phyloP scores from a whole-genome alignment of 2,888 invertebrate species.

The Lithophane socia region DNA sequence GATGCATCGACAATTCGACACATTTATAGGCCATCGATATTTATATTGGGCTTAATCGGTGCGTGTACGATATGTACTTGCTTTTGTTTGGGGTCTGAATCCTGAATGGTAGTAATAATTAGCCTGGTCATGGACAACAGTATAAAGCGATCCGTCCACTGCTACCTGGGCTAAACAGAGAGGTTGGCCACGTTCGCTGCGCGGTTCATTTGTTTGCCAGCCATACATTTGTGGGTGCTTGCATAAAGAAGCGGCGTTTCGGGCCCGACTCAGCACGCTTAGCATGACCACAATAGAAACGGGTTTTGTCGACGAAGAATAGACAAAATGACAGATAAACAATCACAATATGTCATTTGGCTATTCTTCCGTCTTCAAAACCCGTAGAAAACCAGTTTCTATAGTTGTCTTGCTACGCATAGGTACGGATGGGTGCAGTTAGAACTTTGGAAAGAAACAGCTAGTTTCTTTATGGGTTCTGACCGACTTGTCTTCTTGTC shows the following conservation, averaged over 20 bases:
- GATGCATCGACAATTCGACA: slow-evolving; percentile 3
- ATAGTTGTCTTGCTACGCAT: no score
- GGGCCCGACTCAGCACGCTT: background rate
- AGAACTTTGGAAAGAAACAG: background rate
- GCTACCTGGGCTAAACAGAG: background rate
- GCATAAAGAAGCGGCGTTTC: background rate
- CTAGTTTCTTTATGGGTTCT: background rate
- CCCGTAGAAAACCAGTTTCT: no score
- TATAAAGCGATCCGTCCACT: background rate
- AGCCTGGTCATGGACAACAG: background rate
- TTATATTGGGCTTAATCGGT: background rate
- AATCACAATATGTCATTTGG: no score
- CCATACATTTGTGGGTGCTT: background rate
- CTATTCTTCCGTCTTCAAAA: no score
- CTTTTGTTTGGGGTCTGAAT: background rate
- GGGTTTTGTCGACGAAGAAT: no score
- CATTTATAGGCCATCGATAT: slow-evolving; percentile 4
- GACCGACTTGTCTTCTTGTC: background rate
- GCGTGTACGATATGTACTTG: slow-evolving; percentile 8
- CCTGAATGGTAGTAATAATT: background rate
- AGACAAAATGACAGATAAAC: no score
- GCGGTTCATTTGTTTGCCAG: background rate
- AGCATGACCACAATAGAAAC: no score
- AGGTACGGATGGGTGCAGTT: background rate
- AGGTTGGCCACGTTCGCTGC: background rate